Base-by-base conservation (phyloP, 1,140 invertebrate genomes). In the Teleopsis dalmanni region DNA sequence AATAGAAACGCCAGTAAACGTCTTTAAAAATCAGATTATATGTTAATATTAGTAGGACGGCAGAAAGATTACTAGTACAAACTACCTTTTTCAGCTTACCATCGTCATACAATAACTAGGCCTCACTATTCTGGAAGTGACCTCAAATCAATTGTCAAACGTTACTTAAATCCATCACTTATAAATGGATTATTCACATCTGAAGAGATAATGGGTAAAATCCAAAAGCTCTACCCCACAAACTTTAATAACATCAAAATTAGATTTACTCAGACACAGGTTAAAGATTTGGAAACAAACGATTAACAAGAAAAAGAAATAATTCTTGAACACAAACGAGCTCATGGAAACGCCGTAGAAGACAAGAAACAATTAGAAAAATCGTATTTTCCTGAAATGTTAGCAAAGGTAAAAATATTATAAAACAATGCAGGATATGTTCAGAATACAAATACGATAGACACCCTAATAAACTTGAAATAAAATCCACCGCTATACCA, bases 381-480 rank as follows among this genome's bases (percentile, higher is more conserved):
- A 22, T 48, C 21, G 14, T 48, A 52, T 19, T 52, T 52, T 27
- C 40, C 51, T n/a, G 11, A 23, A 22, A 52, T 52, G 45, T 13
- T 10, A 3, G 23, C 18, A 10, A 52, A 52, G 37, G 48, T 52
- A 22, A 48, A 5, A 33, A 29, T 3, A 33, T 52, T 13, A 26
- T 48, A 44, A 44, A 37, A 27, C 13, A 48, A 3, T 52, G 51
- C 40, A 43, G 13, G 18, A 36, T 33, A 14, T 52, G 51, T 25
- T n/a, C n/a, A n/a, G n/a, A 48, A 51, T 29, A 22, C 22, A 47
- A 41, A 47, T 29, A 47, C 33, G 42, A 44, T 41, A 27, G 43
- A n/a, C 46, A n/a, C 22, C 14, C 21, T 43, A 51, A 21, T 13
- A 16, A 23, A 46, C 13, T n/a, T n/a, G n/a, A n/a, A n/a, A n/a